A percentile compares a stretch with the other conserved stretches of the same genome.
These are phyloP conservation scores for Grallaria varia DNA, from an alignment of 2,113 vertebrate species.

Conservation along the genomic window DNA sequence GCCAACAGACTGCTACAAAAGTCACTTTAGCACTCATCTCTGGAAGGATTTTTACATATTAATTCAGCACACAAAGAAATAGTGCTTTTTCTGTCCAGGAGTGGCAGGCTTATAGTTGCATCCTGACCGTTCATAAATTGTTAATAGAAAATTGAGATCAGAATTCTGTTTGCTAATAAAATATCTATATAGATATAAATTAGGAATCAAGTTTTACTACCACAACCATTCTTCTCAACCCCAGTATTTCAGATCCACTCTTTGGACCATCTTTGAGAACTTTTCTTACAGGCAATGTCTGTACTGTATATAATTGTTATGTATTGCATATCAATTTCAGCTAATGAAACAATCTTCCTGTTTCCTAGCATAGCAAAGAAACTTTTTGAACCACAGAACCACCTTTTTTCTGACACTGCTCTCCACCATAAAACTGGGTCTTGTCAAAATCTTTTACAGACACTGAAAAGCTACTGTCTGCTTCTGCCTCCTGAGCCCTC, in stretches of 20 bases:
- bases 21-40: not conserved
- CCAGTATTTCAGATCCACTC: not conserved
- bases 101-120: not conserved
- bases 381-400: not conserved
- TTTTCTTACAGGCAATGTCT: not conserved
- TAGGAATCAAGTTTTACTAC: not conserved
- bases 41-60: not conserved
- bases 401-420: not conserved
- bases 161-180: not conserved
- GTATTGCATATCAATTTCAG: not conserved
- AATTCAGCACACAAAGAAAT: not conserved
- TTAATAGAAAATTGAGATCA: not conserved
- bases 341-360: not conserved
- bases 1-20: not conserved
- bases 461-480: not conserved
- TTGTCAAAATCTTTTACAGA: not conserved
- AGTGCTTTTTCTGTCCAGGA: not conserved
- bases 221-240: not conserved
- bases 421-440: not conserved
- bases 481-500: not conserved
- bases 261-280: not conserved
- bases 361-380: not conserved
- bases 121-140: not conserved
- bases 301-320: not conserved
- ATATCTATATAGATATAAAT: not conserved